phyloP scores from a whole-genome alignment of 2,888 invertebrate genomes.

The Athalia rosae region DNA sequence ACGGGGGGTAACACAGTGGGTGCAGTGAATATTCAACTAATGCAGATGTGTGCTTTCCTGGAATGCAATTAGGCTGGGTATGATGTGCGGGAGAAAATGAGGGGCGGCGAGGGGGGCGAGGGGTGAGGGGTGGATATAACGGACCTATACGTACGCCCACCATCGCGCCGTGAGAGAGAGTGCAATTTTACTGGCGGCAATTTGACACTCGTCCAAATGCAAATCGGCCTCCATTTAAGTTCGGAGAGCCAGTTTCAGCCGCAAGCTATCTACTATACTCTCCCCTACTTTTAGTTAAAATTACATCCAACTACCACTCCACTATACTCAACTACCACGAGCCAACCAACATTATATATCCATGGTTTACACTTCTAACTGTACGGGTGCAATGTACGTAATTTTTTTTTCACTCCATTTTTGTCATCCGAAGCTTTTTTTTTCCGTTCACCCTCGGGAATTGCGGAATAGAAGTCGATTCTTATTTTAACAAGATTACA shows the following conservation, averaged over 20 bases:
- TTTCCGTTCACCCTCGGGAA: no score
- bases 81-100: background rate
- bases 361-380: background rate
- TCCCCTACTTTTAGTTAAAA: constrained; percentile 33
- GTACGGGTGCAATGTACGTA: no score
- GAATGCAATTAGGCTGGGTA: constrained; percentile 27
- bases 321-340: background rate
- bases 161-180: constrained; percentile 2
- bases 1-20: background rate
- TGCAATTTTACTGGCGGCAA: constrained; percentile 40
- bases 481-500: no score
- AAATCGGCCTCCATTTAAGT: constrained; percentile 40
- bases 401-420: no score
- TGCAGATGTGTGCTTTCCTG: constrained; percentile 28
- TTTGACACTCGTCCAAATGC: constrained; percentile 44
- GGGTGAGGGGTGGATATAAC: background rate
- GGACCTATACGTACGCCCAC: no score
- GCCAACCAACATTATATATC: constrained; percentile 17
- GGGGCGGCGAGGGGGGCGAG: background rate
- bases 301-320: constrained; percentile 6
- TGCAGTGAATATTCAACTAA: constrained; percentile 9
- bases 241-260: constrained; percentile 36
- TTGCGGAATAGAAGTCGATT: no score
- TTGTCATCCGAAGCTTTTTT: no score
- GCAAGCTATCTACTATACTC: constrained; percentile 21